phyloP scores from a whole-genome alignment of 2,888 invertebrate genomes.

The Noctua fimbriata region DNA sequence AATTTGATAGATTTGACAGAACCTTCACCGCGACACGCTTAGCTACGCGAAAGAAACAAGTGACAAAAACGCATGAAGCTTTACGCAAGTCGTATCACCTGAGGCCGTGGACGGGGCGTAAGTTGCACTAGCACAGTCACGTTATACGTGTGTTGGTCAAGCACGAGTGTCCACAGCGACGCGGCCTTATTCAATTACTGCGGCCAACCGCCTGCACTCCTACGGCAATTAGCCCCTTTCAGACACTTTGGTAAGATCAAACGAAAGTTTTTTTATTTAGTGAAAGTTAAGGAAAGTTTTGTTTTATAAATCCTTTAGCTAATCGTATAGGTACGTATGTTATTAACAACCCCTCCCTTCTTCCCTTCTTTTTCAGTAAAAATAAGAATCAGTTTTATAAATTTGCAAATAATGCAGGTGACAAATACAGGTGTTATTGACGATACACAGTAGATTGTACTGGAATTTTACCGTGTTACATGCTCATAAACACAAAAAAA shows the following conservation, averaged over 20 bases:
- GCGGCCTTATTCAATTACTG: slow-evolving; percentile 50
- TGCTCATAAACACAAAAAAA: neutral
- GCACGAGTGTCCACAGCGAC: slow-evolving; percentile 26
- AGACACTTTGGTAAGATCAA: slow-evolving; percentile 33
- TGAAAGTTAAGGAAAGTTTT: neutral
- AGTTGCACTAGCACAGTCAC: slow-evolving; percentile 2
- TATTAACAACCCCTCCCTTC: no score
- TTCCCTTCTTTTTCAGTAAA: neutral
- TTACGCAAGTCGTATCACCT: neutral
- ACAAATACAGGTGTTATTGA: neutral
- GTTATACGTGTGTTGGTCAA: slow-evolving; percentile 22
- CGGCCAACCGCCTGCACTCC: slow-evolving; percentile 43
- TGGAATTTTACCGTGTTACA: neutral
- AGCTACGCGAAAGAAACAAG: neutral
- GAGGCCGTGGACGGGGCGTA: neutral
- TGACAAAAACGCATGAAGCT: neutral
- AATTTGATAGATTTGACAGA: neutral
- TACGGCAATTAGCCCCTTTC: slow-evolving; percentile 37
- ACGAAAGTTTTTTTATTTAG: slow-evolving; percentile 11
- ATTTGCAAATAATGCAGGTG: neutral
- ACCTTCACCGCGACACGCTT: neutral
- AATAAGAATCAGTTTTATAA: neutral
- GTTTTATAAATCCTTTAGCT: neutral
- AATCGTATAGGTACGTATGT: neutral
- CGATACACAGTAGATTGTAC: neutral